Evolutionary conservation across 2,113 vertebrate species (phyloP), one percentile per base, ranked within the genome.

Genomic region (Calonectris borealis): DNA sequence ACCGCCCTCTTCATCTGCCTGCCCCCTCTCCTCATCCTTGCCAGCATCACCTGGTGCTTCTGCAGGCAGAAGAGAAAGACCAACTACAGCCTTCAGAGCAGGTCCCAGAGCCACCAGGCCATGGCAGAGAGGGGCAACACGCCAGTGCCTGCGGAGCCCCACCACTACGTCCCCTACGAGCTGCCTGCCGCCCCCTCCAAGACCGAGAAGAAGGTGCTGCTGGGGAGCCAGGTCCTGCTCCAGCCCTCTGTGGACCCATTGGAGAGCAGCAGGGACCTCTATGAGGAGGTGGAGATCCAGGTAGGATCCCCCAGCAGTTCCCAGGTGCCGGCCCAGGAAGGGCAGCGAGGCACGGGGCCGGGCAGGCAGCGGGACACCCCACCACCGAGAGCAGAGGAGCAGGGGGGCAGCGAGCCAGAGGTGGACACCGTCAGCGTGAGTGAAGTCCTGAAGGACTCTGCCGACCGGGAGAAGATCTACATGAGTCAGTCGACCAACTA

Each of bases 371-470:
- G 2, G 38, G 64, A 82, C 27, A 11, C 36, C 81, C 55, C 73
- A 29, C 94, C 65, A 88, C 68, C 15, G 3, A 84, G 27, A 85
- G 96, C 46, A 92, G 93, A 96, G 83, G 86, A 73, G 46, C 52
- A 42, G 76, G 78, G 93, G 65, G 93, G 55, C 31, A 94, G 96
- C 3, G 98, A 97, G 73, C 64, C 96, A 7, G 99, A 99, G 58
- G 94, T 97, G 78, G 99, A 99, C 81, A 87, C 98, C 0, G 97
- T 99, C 78, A 99, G 98, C 0, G 98, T 99, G 90, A 99, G 98
- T 0, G 98, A 99, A 18, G 99, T 99, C 76, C 97, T 99, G 98
- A 99, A 98, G 61, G 99, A 99, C 98, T 99, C 99, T 1, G 87
- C 98, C 0, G 98, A 99, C 94, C 94, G 98, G 42, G 99, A 99